phyloP scores from a whole-genome alignment of 2,113 vertebrate genomes.

The Melanerpes formicivorus region DNA sequence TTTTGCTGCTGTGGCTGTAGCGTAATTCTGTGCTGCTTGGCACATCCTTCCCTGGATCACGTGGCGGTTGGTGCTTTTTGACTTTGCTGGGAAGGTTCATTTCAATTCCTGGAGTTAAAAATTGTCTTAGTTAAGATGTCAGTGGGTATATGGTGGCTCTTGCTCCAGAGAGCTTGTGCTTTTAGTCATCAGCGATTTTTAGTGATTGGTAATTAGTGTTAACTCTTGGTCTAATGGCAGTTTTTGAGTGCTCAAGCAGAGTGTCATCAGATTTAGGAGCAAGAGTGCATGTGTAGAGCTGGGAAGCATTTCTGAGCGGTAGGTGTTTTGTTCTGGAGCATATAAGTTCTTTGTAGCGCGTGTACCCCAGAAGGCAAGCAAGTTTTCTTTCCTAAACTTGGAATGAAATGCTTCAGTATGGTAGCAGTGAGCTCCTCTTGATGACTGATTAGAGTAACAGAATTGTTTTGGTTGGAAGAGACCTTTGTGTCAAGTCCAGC shows the following conservation, averaged over 20 bases:
- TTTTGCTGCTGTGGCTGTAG: not conserved
- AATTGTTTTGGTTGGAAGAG: too few species aligned
- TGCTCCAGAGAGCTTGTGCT: not conserved
- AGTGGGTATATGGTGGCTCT: fast-evolving
- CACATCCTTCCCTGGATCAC: not conserved
- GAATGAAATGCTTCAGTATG: not conserved
- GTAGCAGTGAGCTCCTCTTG: not conserved
- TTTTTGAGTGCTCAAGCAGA: not conserved
- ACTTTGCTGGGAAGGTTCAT: not conserved
- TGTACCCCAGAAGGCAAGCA: not conserved
- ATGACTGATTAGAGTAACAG: not conserved
- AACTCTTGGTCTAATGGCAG: not conserved
- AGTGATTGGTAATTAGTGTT: not conserved
- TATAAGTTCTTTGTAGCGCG: fast-evolving
- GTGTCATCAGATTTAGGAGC: not conserved
- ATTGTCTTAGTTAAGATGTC: not conserved
- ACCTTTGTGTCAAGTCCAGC: too few species aligned
- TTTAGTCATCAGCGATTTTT: not conserved
- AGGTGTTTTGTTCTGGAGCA: not conserved
- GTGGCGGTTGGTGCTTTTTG: not conserved
- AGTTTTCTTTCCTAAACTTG: not conserved
- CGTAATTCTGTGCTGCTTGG: not conserved
- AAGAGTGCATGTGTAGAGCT: fast-evolving
- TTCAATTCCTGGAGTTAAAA: slow-evolving; percentile 25
- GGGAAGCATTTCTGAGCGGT: not conserved